Evolutionary conservation across 2,888 invertebrate genomes (phyloP).

Genomic region (Phania funesta): DNA sequence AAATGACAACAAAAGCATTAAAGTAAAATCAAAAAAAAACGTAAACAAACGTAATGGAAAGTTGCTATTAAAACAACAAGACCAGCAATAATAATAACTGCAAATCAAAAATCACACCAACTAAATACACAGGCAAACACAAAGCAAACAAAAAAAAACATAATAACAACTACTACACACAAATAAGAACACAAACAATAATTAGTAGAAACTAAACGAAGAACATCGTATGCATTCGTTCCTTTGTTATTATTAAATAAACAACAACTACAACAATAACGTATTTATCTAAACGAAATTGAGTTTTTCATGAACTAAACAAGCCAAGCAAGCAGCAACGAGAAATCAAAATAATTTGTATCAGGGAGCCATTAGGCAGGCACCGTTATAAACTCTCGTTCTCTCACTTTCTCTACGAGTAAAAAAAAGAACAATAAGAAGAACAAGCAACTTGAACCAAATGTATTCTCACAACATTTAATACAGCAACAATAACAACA

Average conservation of each 20-base stretch:
- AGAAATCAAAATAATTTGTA: constrained; percentile 50
- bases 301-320: constrained; percentile 19
- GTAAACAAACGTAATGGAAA: neutral
- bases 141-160: neutral
- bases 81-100: constrained; percentile 1
- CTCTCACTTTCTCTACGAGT: constrained; percentile 4
- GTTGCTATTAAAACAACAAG: constrained; percentile 9
- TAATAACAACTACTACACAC: neutral
- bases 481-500: neutral
- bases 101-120: constrained; percentile 21
- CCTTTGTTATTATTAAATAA: constrained; percentile 4
- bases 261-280: neutral
- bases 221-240: constrained; percentile 28
- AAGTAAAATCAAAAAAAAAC: neutral
- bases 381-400: constrained; percentile 30
- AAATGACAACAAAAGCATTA: constrained; percentile 11
- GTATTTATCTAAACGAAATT: constrained; percentile 36
- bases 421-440: neutral
- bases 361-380: constrained; percentile 56
- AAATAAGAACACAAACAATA: constrained; percentile 17
- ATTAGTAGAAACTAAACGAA: neutral
- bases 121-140: neutral
- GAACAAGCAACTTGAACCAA: neutral
- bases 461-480: neutral
- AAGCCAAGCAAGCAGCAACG: constrained; percentile 20